A percentile compares a stretch with the other conserved stretches of the same genome.
Evolutionary conservation across 2,113 vertebrate species (phyloP).

Genomic region (rabbit (Oryctolagus cuniculus)): mOryCun1.1 NC_091435.1:101373501-101374000

Average conservation of each 20-base stretch:
- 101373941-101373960: not conserved
- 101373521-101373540: too few species aligned
- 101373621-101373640: too few species aligned
- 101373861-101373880: not conserved
- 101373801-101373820: not conserved
- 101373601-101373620: too few species aligned
- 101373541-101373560: too few species aligned
- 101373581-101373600: too few species aligned
- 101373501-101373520: not conserved
- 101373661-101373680: too few species aligned
- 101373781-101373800: not conserved
- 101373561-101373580: too few species aligned
- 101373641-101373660: too few species aligned
- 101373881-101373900: not conserved
- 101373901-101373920: slow-evolving; percentile 8
- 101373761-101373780: not conserved
- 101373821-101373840: not conserved
- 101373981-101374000: not conserved
- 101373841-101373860: not conserved
- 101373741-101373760: not conserved
- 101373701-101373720: too few species aligned
- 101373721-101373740: too few species aligned
- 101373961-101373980: not conserved
- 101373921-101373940: not conserved
- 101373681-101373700: too few species aligned